Conservation (phyloP, 2,113 vertebrate species). For the Redunca redunca region DNA sequence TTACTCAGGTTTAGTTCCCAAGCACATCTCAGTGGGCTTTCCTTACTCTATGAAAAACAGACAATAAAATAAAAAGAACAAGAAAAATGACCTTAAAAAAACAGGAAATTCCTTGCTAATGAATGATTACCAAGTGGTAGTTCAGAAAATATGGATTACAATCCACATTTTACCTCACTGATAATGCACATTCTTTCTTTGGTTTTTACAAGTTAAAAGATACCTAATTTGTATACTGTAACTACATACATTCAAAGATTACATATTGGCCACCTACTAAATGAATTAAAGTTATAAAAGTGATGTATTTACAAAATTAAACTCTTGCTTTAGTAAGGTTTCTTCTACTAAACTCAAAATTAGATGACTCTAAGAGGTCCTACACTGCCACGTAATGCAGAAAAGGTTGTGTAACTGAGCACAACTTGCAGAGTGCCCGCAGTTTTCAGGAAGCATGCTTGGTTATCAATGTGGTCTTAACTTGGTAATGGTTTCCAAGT, state of each 20-base stretch:
- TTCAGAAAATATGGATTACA: background rate
- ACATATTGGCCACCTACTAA: background rate
- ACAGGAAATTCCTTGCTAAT: background rate
- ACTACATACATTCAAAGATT: background rate
- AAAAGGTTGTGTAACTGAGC: background rate
- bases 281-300: background rate
- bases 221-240: background rate
- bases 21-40: background rate
- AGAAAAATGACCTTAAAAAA: background rate
- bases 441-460: conserved; percentile 21
- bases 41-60: background rate
- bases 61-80: background rate
- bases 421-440: background rate
- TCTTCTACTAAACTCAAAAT: background rate
- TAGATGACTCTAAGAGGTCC: background rate
- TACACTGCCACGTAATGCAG: background rate
- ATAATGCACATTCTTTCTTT: background rate
- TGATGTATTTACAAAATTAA: background rate
- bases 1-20: background rate
- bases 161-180: background rate
- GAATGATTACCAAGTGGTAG: background rate
- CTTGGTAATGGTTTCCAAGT: conserved; percentile 6
- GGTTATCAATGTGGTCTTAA: background rate
- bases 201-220: background rate
- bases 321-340: background rate